Evolutionary conservation across 1,140 invertebrate genomes (phyloP), one percentile per base, ranked within the genome.

Genomic region (Lepeophtheirus salmonis): DNA sequence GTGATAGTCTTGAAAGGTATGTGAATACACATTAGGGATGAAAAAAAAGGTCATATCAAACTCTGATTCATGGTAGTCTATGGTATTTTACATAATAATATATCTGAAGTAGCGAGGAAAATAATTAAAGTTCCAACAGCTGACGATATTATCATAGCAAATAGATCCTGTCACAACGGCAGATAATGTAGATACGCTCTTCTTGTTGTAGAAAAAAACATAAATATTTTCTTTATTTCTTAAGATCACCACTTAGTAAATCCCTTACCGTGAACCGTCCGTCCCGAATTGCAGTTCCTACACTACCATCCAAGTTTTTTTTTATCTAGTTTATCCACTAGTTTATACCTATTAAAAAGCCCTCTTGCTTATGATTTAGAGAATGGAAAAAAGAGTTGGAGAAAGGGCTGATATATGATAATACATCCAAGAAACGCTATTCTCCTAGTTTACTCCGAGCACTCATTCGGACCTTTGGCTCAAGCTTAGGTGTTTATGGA

Each of bases 391-490:
- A 41, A n/a, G 30, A 41, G 30, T 6, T 41, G 6, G 6, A 41
- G 30, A 41, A 41, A n/a, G 6, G 6, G 6, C 30, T 10, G n/a
- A 41, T 6, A 6, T n/a, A n/a, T 41, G 30, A 6, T 6, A 6
- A 10, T 41, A n/a, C 30, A 6, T 41, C 30, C 6, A 41, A 41
- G 30, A n/a, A 41, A 41, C 6, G 30, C 30, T 62, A 50, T 20
- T 63, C 55, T 30, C 21, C 65, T 17, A 64, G 62, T 50, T 63
- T 62, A 20, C 49, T 64, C 2, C 50, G 30, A 50, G 64, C 65
- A 13, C 50, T 66, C 17, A n/a, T 64, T 6, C 60, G 63, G 2
- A 60, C 56, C 50, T 66, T 66, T 41, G 63, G 64, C n/a, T 55
- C 53, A 22, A 26, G 60, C 22, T 64, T 60, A n/a, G 58, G 54